Evolutionary conservation across 2,797 vertebrate genomes (phyloP).

Genomic region (Malacoctenus gilli): DNA sequence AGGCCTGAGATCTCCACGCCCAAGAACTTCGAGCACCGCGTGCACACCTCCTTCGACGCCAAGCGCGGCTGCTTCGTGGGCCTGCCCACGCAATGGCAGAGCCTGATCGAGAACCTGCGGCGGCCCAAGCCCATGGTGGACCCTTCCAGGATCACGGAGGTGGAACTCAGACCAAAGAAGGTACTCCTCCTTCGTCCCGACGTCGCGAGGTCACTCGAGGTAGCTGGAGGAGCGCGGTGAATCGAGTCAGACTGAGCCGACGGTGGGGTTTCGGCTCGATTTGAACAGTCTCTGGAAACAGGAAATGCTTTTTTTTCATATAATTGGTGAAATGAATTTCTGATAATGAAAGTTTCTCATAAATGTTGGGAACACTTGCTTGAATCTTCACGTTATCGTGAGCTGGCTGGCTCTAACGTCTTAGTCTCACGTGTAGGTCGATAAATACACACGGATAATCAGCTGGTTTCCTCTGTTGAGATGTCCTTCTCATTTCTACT

Average conservation of each 20-base stretch:
- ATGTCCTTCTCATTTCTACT: conserved; percentile 18
- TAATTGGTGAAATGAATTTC: no score
- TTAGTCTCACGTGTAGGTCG: conserved; percentile 7
- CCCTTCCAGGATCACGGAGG: conserved; percentile 93
- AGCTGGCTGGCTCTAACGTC: neutral
- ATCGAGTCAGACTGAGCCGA: no score
- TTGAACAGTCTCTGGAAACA: no score
- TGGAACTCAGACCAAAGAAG: conserved; percentile 98
- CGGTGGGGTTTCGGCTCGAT: no score
- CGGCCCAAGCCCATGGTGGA: conserved; percentile 96
- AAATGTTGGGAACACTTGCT: no score
- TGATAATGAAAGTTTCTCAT: no score
- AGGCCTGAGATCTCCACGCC: conserved; percentile 96
- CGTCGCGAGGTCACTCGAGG: no score
- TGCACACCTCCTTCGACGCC: conserved; percentile 95
- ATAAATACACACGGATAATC: conserved; percentile 4
- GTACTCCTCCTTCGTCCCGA: no score
- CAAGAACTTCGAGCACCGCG: conserved; percentile 96
- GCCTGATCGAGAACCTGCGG: conserved; percentile 92
- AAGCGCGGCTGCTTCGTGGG: conserved; percentile 95
- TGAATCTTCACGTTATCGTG: no score
- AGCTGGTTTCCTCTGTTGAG: conserved; percentile 27
- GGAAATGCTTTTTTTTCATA: no score
- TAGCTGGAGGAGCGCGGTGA: no score
- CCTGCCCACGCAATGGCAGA: conserved; percentile 97